A percentile compares a stretch with the other conserved stretches of the same genome.
These are phyloP conservation scores for Enoplosus armatus DNA, from an alignment of 2,797 vertebrate genomes.

Conservation along the genomic window DNA sequence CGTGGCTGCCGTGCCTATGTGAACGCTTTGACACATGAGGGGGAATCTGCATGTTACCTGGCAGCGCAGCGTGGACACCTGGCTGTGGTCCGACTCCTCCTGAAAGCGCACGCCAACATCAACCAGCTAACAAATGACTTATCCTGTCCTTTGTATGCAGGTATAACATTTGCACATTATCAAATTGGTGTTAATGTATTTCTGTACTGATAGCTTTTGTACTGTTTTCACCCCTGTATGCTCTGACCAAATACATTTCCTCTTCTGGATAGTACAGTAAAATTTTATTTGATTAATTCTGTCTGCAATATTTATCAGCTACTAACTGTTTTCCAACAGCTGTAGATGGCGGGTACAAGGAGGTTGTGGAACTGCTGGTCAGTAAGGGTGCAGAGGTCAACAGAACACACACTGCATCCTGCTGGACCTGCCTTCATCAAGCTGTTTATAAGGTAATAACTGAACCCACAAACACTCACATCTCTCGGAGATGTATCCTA, in stretches of 20 bases:
- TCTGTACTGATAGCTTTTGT: background rate
- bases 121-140: conserved; percentile 88
- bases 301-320: background rate
- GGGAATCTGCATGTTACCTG: conserved; percentile 89
- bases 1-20: conserved; percentile 73
- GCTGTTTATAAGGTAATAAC: conserved; percentile 91
- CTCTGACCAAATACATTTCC: background rate
- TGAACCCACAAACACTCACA: background rate
- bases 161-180: conserved; percentile 69
- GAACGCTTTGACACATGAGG: conserved; percentile 90
- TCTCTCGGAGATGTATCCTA: background rate
- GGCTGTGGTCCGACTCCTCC: conserved; percentile 81
- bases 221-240: background rate
- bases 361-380: conserved; percentile 87
- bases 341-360: conserved; percentile 85
- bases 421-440: conserved; percentile 96
- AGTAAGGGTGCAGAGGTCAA: conserved; percentile 87
- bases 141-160: conserved; percentile 91
- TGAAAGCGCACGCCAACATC: conserved; percentile 86
- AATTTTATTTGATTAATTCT: background rate
- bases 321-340: conserved; percentile 77
- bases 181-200: background rate
- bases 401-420: conserved; percentile 89
- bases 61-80: conserved; percentile 87
- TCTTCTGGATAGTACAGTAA: background rate